A percentile compares a stretch with the other conserved stretches of the same genome.
Evolutionary conservation across 2,113 vertebrate genomes (phyloP).

Genomic region (Nycticryphes semicollaris): DNA sequence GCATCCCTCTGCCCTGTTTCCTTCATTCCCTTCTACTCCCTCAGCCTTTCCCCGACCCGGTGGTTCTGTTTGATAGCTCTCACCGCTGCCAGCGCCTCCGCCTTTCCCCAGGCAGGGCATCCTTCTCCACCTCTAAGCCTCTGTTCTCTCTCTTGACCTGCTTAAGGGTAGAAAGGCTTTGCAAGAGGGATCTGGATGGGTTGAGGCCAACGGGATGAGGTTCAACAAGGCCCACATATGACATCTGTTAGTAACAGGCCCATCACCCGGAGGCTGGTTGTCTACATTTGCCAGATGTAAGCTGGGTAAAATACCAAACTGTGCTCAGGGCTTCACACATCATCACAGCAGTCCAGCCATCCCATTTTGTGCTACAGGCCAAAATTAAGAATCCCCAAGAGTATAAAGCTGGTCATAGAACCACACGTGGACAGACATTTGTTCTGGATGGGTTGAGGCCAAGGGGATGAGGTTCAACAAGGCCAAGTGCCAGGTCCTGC

Average conservation of each 20-base stretch:
- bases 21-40: background rate
- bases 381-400: background rate
- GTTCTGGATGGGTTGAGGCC: too few species aligned
- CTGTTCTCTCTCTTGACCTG: too few species aligned
- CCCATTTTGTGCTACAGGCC: background rate
- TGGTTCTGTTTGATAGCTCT: background rate
- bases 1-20: background rate
- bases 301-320: background rate
- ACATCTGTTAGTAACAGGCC: background rate
- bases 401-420: background rate
- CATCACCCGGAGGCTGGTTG: background rate
- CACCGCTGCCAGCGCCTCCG: background rate
- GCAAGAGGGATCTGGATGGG: too few species aligned
- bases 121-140: background rate
- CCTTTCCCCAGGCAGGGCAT: background rate
- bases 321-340: background rate
- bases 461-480: too few species aligned
- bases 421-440: background rate
- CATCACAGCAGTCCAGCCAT: background rate
- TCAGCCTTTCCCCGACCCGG: background rate
- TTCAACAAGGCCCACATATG: background rate
- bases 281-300: background rate
- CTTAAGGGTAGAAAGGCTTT: too few species aligned
- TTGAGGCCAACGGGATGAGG: too few species aligned
- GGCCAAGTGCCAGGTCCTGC: too few species aligned